Conservation (phyloP, 2,113 vertebrate genomes). For the Piaya cayana region DNA sequence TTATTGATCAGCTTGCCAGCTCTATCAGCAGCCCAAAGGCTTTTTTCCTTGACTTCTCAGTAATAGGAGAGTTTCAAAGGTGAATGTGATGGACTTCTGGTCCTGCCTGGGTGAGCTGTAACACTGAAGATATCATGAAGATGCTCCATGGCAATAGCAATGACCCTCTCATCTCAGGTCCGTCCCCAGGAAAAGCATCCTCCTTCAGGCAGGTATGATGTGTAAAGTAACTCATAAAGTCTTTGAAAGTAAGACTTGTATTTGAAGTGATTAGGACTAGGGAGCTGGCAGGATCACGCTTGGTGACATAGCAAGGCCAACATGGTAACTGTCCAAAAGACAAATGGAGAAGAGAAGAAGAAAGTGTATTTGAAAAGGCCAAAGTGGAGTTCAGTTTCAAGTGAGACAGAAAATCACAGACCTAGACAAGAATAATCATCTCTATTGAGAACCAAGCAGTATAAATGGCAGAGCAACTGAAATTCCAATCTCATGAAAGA, state of each 20-base stretch:
- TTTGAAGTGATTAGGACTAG: background rate
- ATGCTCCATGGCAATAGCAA: background rate
- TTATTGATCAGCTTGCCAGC: background rate
- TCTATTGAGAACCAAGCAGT: background rate
- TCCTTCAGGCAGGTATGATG: background rate
- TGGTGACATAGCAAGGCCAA: background rate
- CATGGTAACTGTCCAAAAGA: rapidly evolving
- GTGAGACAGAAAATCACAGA: background rate
- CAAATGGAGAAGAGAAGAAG: background rate
- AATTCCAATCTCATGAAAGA: background rate
- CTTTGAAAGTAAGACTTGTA: background rate
- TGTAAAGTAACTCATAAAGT: background rate
- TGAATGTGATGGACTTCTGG: background rate
- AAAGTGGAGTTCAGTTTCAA: background rate
- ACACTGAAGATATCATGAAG: background rate
- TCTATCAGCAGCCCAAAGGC: background rate
- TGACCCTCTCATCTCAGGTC: background rate
- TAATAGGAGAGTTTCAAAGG: background rate
- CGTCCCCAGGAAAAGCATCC: background rate
- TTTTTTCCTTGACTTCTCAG: background rate
- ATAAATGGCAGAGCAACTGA: background rate
- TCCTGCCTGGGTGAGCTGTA: background rate
- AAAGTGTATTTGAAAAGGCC: background rate
- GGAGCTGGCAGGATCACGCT: background rate
- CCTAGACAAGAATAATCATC: background rate